A percentile compares a stretch with the other conserved stretches of the same genome.
Conservation (phyloP, 2,888 invertebrate genomes). For the Auanema sp. region DNA sequence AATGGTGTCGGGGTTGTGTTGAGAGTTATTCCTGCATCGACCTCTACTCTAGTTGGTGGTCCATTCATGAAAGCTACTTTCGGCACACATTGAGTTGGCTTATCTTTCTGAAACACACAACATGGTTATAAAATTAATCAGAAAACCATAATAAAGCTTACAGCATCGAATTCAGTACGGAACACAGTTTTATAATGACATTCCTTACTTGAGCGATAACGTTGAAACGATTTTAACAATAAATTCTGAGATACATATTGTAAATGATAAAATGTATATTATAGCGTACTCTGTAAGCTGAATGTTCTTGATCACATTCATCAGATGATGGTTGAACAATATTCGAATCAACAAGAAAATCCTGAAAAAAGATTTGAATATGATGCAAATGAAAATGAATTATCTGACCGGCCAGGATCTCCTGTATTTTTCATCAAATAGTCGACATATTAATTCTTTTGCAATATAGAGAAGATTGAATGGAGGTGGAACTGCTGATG, state of each 20-base stretch:
- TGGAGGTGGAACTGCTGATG: slow-evolving; percentile 51
- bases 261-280: slow-evolving; percentile 5
- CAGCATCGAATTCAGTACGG: slow-evolving; percentile 28
- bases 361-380: not conserved
- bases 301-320: slow-evolving; percentile 9
- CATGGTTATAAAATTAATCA: no score
- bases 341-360: not conserved
- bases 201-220: slow-evolving; percentile 26
- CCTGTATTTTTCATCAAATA: slow-evolving; percentile 1
- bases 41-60: no score
- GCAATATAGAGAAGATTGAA: slow-evolving; percentile 36
- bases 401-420: slow-evolving; percentile 8
- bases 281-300: not conserved
- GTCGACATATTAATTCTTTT: slow-evolving; percentile 13
- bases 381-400: not conserved
- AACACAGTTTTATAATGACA: slow-evolving; percentile 29
- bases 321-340: slow-evolving; percentile 4
- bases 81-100: no score
- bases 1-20: no score
- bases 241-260: slow-evolving; percentile 15
- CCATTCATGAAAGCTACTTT: no score
- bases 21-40: no score
- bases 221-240: slow-evolving; percentile 18
- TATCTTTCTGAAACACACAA: no score
- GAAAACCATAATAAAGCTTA: slow-evolving; percentile 3